Evolutionary conservation across 2,888 invertebrate genomes (phyloP).

Genomic region (Gari tellinella): DNA sequence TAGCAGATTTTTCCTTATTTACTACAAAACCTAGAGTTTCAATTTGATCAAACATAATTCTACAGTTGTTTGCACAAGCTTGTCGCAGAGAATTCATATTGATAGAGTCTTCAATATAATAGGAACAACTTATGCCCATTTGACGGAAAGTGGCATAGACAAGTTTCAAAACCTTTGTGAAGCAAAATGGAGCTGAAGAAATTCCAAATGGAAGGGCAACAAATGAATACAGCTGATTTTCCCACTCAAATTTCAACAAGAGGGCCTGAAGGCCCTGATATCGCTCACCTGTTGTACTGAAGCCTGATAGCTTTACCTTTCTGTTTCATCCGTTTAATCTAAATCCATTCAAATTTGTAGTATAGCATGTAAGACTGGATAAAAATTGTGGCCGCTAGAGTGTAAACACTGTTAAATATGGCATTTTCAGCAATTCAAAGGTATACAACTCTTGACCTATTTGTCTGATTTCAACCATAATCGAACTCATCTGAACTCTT

Average conservation of each 20-base stretch:
- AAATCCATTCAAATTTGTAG: too few relatives aligned
- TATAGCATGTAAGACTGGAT: too few relatives aligned
- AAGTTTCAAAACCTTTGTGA: conserved; percentile 44
- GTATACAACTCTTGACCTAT: too few relatives aligned
- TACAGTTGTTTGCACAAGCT: conserved; percentile 12
- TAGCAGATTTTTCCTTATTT: conserved; percentile 19
- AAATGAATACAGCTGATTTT: conserved; percentile 24
- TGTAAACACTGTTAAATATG: too few relatives aligned
- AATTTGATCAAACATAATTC: conserved; percentile 4
- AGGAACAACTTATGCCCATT: conserved; percentile 27
- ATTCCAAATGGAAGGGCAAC: conserved; percentile 39
- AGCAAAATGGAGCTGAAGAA: conserved; percentile 33
- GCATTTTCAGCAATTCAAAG: too few relatives aligned
- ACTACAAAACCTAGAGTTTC: conserved; percentile 15
- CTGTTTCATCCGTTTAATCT: too few relatives aligned
- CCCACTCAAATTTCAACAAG: conserved; percentile 43
- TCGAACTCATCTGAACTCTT: too few relatives aligned
- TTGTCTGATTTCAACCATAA: too few relatives aligned
- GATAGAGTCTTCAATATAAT: conserved; percentile 37
- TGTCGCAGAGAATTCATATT: background rate
- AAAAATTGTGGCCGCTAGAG: too few relatives aligned
- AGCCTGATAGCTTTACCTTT: too few relatives aligned
- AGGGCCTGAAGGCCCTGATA: too few relatives aligned
- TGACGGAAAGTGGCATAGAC: conserved; percentile 28
- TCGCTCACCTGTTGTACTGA: too few relatives aligned